Conservation (phyloP, 2,888 invertebrate genomes). For the Parelbella ahira region DNA sequence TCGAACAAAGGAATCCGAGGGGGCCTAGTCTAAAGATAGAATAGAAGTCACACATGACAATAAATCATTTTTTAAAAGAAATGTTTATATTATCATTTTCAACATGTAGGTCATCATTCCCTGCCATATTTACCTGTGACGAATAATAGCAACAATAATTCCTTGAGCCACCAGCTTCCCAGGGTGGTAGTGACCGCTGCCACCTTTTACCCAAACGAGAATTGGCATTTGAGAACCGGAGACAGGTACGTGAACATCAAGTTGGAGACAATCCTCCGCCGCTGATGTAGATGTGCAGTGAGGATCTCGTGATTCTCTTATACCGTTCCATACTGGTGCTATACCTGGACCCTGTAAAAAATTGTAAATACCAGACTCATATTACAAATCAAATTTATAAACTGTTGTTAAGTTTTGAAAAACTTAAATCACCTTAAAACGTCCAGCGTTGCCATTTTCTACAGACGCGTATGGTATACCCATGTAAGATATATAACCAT, state of each 20-base stretch:
- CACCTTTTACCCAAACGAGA: conserved; percentile 60
- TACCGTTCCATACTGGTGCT: conserved; percentile 56
- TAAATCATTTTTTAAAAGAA: not conserved
- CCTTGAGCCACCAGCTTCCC: conserved; percentile 50
- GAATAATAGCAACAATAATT: conserved; percentile 53
- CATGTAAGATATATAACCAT: conserved; percentile 55
- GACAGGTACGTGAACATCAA: conserved; percentile 83
- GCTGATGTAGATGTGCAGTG: conserved; percentile 44
- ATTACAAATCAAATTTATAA: not conserved
- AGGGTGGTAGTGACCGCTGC: conserved; percentile 48
- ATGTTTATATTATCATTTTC: not conserved
- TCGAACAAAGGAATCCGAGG: conserved; percentile 58
- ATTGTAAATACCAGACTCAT: too few relatives aligned
- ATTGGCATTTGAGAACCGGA: conserved; percentile 49
- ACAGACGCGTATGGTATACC: conserved; percentile 63
- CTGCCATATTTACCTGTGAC: conserved; percentile 50
- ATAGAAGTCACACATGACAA: too few relatives aligned
- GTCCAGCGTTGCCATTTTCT: conserved; percentile 34
- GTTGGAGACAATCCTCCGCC: conserved; percentile 82
- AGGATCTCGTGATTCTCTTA: conserved; percentile 43
- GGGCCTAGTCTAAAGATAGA: conserved; percentile 49
- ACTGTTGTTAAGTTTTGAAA: too few relatives aligned
- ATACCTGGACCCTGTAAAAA: conserved; percentile 52
- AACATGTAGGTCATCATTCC: too few relatives aligned
- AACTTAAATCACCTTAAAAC: conserved; percentile 55